Percentiles rank a stretch among this genome's conserved stretches.
Conservation (phyloP, 2,888 invertebrate genomes). For the Mythimna impura region DNA sequence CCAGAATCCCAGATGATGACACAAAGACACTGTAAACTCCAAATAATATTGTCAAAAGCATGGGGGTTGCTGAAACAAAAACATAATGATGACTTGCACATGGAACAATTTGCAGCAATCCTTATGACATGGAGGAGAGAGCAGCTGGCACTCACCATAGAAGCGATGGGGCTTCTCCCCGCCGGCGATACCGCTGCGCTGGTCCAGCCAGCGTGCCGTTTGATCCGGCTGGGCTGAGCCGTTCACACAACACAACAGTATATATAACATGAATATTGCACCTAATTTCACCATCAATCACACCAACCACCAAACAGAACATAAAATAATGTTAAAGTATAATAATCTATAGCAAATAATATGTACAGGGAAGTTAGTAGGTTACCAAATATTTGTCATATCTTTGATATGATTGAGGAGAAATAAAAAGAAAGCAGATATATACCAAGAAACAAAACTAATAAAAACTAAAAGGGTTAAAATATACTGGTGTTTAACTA, state of each 20-base stretch:
- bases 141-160: constrained; percentile 84
- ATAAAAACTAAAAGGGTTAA: constrained; percentile 27
- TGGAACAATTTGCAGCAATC: constrained; percentile 61
- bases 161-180: constrained; percentile 87
- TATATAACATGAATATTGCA: constrained; percentile 90
- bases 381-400: constrained; percentile 42
- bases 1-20: constrained; percentile 57
- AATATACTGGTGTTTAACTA: constrained; percentile 34
- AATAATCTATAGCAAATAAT: constrained; percentile 64
- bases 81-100: constrained; percentile 68
- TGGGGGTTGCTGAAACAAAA: constrained; percentile 84
- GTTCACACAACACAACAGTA: constrained; percentile 90
- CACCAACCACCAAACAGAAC: constrained; percentile 89
- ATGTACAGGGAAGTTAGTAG: constrained; percentile 68
- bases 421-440: constrained; percentile 50
- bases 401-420: constrained; percentile 35
- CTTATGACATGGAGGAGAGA: constrained; percentile 51
- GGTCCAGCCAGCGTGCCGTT: constrained; percentile 88
- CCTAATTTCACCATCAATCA: constrained; percentile 87
- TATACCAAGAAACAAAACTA: constrained; percentile 48
- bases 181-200: constrained; percentile 79
- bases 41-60: constrained; percentile 75
- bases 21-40: constrained; percentile 63
- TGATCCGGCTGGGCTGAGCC: constrained; percentile 90
- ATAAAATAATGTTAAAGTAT: constrained; percentile 85